Percentiles rank a stretch among this genome's conserved stretches.
These are phyloP conservation scores for Sphecodes monilicornis DNA, from an alignment of 2,888 invertebrate species.

Conservation along the genomic window DNA sequence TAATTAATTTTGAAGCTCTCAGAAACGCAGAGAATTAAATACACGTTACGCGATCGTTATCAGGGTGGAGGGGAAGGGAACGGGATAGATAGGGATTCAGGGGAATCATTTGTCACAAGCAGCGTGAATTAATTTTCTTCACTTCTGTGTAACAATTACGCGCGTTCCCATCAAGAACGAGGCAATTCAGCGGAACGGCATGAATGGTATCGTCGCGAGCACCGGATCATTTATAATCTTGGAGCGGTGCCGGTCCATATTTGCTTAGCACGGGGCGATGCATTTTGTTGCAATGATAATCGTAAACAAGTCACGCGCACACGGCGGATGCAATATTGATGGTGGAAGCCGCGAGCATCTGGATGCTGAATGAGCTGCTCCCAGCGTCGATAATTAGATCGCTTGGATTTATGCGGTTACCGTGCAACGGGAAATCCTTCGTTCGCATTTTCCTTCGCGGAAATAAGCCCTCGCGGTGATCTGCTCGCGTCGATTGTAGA, in stretches of 20 bases:
- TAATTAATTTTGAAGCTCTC: background rate
- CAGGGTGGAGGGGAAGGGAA: background rate
- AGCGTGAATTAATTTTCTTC: constrained; percentile 21
- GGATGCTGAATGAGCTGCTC: constrained; percentile 29
- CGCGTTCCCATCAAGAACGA: constrained; percentile 22
- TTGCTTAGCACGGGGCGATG: constrained; percentile 14
- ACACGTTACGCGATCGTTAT: background rate
- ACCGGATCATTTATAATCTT: constrained; percentile 28
- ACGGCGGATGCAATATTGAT: constrained; percentile 46
- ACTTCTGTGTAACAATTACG: constrained; percentile 20
- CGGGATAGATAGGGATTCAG: background rate
- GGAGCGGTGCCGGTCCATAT: constrained; percentile 20
- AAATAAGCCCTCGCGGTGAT: background rate
- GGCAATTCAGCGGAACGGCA: constrained; percentile 18
- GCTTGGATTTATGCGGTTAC: constrained; percentile 9
- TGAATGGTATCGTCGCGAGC: constrained; percentile 15
- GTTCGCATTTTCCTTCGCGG: background rate
- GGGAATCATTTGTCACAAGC: background rate
- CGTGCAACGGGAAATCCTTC: background rate
- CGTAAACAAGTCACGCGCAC: constrained; percentile 54
- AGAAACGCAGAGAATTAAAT: background rate
- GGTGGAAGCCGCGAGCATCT: constrained; percentile 22
- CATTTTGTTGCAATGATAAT: constrained; percentile 47
- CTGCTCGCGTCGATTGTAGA: background rate
- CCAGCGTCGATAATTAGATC: constrained; percentile 42